Base-by-base conservation (phyloP, 1,140 invertebrate genomes). In the Plectrocnemia conspersa region DNA sequence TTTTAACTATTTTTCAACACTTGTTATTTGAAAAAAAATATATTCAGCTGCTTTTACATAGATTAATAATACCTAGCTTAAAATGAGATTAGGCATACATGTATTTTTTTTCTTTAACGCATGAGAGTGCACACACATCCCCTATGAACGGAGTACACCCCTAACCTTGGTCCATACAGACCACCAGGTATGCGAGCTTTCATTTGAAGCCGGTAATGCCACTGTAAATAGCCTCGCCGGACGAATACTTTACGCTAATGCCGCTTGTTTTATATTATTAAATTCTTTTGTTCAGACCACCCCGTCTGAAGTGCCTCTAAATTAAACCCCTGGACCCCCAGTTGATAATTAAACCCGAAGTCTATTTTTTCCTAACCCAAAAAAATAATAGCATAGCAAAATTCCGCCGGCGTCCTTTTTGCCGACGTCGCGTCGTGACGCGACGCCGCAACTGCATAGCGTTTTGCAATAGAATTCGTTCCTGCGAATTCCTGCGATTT, bases 181-280 rank as follows among this genome's bases (percentile, higher is more conserved):
- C 47, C 47, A 38, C 35, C 41, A 46, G 52, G 57, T 55, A 52
- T 52, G 52, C 44, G 52, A 38, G 29, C 45, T 59, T 57, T 40
- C 47, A 59, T 59, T 54, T 48, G 42, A 35, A 29, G 35, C 22
- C 38, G 33, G 35, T 52, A 58, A 58, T 54, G 50, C 57, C 21
- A 45, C 45, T 40, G 54, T 56, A 56, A 56, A 56, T 56, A 56
- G 54, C 46, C 36, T 24, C 7, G 27, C 2, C 21, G 33, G 13
- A 15, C 27, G 52, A 54, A 55, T 59, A 59, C 58, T 59, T 55
- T 55, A 40, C 52, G 40, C 35, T 56, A 59, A 55, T 56, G 54
- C 58, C 54, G 36, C 49, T 41, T 45, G 54, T 54, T 60, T 56
- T 49, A 54, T 60, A 60, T 60, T 60, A 60, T 60, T 60, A 60